Base-by-base conservation (phyloP, 2,888 invertebrate species). In the Craniophora ligustri region DNA sequence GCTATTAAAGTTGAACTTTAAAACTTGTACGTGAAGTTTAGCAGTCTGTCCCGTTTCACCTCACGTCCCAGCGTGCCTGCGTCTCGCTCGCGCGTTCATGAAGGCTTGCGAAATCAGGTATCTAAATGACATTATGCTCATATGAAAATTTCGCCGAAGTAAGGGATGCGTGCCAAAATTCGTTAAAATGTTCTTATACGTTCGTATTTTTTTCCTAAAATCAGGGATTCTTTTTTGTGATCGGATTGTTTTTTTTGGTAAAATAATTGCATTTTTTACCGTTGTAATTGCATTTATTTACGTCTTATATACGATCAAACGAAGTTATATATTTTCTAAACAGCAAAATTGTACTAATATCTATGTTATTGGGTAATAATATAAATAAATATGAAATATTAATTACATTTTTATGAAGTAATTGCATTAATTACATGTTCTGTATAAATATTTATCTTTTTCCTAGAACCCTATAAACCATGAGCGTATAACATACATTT, bases 31-130 rank as follows among this genome's bases (percentile, higher is more conserved):
- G 81, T 76, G 73, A 74, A 67, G 72, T 79, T 74, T 65, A 70
- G 56, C 56, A 71, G 57, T 66, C 79, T 70, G 67, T 82, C 81
- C 71, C 75, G 51, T 65, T 77, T 64, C 78, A 67, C 62, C 79
- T 51, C 71, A 75, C 77, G 79, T 78, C 79, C 61, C 81, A 72
- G 58, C 76, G 79, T 79, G 77, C 72, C 65, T 63, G 62, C 84
- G 67, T 87, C 84, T 79, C 81, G 75, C 73, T 86, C 73, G 80
- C 79, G 74, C 79, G 83, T 85, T 81, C 81, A 89, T 88, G 89
- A 84, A 72, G 81, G 71, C 79, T 71, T 77, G 80, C 83, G 71
- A 62, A 75, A 88, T 87, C 89, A 89, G 89, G 90, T 90, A 89
- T 76, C 60, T 68, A 65, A 70, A 71, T 71, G 63, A 65, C 31